Evolutionary conservation across 2,888 invertebrate species (phyloP), one percentile per base, ranked within the genome.

Genomic region (Drosophila subsilvestris): DNA sequence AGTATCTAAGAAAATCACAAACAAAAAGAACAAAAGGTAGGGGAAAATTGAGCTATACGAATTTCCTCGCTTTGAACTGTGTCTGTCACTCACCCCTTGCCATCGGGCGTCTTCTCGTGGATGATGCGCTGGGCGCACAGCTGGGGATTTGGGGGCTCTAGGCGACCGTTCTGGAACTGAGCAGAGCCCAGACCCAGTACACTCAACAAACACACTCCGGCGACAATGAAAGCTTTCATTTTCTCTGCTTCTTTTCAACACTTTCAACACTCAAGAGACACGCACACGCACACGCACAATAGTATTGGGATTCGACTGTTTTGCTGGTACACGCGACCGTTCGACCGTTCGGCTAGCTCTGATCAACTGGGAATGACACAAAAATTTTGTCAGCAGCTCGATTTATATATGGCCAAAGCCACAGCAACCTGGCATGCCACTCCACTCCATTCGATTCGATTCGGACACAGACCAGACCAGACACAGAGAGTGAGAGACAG

Each of bases 121-220:
- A 95, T 94, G 72, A 93, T 93, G 78, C 97, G 94, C 91, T 96
- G 95, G 17, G 96, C 95, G 88, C 97, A 97, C 49, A 95, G 93
- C 22, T 94, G 93, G 17, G 97, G 96, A 68, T 95, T 94, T 4
- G 97, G 97, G 12, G 96, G 95, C 91, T 97, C 97, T 84, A 97
- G 92, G 78, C 96, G 94, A 32, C 96, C 96, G 88, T 95, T 95
- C 59, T 95, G 95, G 91, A 96, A 96, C 91, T 96, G 96, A 59
- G 95, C 96, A 66, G 79, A 57, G 63, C 89, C 73, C 70, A 90
- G 86, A 80, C 91, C 89, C 73, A 91, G 72, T 61, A 92, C 83
- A 70, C 92, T 89, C 59, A 91, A 89, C 76, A 92, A 85, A 82
- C 91, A 91, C 59, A 93, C 92, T 76, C 93, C 82, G 66, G 93